phyloP scores from a whole-genome alignment of 2,113 vertebrate species.

The Phalacrocorax carbo region DNA sequence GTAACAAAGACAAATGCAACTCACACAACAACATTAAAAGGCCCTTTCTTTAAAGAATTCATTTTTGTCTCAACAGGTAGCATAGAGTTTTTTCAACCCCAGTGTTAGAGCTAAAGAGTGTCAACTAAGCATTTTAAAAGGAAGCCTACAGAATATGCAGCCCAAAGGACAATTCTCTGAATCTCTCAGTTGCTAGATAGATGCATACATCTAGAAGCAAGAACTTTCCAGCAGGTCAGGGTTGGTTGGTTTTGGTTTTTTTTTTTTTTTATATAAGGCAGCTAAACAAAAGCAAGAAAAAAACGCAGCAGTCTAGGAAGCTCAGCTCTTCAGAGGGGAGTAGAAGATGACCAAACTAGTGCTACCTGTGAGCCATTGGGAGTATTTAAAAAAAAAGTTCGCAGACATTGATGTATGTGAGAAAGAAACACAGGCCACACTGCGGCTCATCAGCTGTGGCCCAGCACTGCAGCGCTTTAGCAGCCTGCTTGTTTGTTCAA shows the following conservation, averaged over 20 bases:
- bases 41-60: neutral
- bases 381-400: neutral
- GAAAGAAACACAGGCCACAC: neutral
- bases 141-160: neutral
- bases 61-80: neutral
- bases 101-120: neutral
- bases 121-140: neutral
- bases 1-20: neutral
- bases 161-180: neutral
- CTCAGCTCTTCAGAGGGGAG: neutral
- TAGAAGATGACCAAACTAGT: neutral
- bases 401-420: accelerated
- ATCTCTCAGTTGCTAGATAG: neutral
- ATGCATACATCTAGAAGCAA: neutral
- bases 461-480: neutral
- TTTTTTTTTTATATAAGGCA: neutral
- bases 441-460: accelerated
- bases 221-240: neutral
- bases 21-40: neutral
- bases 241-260: no score
- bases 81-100: neutral
- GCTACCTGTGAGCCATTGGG: neutral
- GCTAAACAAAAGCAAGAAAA: neutral
- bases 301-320: neutral
- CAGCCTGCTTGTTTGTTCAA: neutral